Conservation (phyloP, 2,113 vertebrate genomes). For the Andinoacara biseriatus region DNA sequence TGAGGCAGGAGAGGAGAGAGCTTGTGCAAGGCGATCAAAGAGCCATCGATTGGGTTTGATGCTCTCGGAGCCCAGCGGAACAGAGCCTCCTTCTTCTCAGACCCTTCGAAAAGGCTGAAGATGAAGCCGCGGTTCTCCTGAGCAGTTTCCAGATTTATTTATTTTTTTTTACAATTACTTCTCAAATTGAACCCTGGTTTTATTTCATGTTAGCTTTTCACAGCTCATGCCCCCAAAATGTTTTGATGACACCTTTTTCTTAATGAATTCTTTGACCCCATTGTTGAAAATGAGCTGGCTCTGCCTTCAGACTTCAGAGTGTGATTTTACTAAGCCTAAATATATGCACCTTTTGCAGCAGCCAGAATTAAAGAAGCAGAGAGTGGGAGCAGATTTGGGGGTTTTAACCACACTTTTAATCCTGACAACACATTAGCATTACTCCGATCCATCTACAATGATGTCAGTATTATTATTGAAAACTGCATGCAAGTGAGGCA, state of each 20-base stretch:
- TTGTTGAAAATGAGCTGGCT: not conserved
- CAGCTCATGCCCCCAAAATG: not conserved
- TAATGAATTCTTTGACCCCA: not conserved
- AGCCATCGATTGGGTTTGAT: constrained; percentile 62
- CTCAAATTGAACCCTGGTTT: not conserved
- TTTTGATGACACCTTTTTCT: not conserved
- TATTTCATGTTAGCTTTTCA: not conserved
- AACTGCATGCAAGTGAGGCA: not conserved
- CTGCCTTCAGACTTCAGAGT: not conserved
- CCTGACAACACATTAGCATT: too few species aligned
- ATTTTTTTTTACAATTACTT: not conserved
- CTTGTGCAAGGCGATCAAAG: constrained; percentile 59
- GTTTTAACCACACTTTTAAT: not conserved
- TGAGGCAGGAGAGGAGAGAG: constrained; percentile 48
- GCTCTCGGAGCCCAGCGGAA: constrained; percentile 36
- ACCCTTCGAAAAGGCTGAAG: constrained; percentile 14
- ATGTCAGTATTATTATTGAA: not conserved
- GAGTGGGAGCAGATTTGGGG: not conserved
- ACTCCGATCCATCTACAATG: too few species aligned
- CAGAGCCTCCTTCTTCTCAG: constrained; percentile 33
- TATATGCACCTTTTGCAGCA: not conserved
- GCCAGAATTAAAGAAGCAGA: not conserved
- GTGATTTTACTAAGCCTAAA: not conserved
- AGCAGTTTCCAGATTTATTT: constrained; percentile 4
- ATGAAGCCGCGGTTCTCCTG: constrained; percentile 20